phyloP scores from a whole-genome alignment of 2,888 invertebrate genomes.

The Catocala fraxini region DNA sequence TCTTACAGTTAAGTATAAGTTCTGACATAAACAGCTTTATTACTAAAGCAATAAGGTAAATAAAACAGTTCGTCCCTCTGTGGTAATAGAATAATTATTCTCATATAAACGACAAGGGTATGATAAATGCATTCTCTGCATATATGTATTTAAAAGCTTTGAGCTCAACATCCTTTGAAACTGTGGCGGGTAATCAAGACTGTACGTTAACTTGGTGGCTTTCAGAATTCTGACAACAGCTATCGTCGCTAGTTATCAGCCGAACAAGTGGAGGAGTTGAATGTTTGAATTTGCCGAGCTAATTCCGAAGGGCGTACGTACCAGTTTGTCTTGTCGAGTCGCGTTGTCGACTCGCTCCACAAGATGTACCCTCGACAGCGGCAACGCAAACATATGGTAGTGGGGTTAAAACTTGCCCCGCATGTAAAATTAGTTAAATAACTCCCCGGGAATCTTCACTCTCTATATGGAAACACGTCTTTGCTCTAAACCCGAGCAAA shows the following conservation, averaged over 20 bases:
- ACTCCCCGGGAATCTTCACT: slow-evolving; percentile 73
- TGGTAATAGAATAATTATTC: too few species aligned
- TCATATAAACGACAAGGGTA: not conserved
- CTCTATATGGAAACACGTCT: slow-evolving; percentile 79
- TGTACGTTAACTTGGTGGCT: slow-evolving; percentile 42
- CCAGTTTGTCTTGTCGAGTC: slow-evolving; percentile 51
- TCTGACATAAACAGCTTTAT: too few species aligned
- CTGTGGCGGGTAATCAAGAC: slow-evolving; percentile 41
- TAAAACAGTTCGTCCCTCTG: too few species aligned
- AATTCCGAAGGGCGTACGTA: slow-evolving; percentile 64
- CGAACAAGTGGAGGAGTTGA: slow-evolving; percentile 52
- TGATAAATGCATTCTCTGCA: not conserved
- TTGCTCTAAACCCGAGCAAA: slow-evolving; percentile 81
- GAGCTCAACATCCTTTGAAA: slow-evolving; percentile 27
- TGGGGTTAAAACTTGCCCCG: slow-evolving; percentile 79
- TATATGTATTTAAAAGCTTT: slow-evolving; percentile 39
- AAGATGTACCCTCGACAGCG: slow-evolving; percentile 57
- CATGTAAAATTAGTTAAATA: slow-evolving; percentile 83
- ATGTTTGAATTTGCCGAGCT: slow-evolving; percentile 72
- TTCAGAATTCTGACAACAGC: slow-evolving; percentile 48
- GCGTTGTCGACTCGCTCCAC: slow-evolving; percentile 52
- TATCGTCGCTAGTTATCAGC: slow-evolving; percentile 48
- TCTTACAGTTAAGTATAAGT: too few species aligned
- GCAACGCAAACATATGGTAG: slow-evolving; percentile 75
- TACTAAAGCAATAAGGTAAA: too few species aligned